Evolutionary conservation across 1,140 invertebrate genomes (phyloP).

Genomic region (Lepidurus apus): DNA sequence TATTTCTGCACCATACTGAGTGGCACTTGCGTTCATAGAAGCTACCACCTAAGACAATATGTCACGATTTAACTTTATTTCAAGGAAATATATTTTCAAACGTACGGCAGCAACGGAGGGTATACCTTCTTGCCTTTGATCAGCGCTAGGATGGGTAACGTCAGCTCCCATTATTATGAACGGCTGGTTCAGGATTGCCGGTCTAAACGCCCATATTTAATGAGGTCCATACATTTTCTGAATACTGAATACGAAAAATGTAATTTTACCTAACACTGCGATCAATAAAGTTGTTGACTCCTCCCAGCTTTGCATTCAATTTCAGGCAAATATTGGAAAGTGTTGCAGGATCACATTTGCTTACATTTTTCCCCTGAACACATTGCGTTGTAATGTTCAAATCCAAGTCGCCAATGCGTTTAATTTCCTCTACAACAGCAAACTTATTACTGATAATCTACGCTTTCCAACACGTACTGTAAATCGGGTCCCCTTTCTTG

Average conservation of each 20-base stretch:
- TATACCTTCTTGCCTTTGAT: constrained; percentile 42
- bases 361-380: constrained; percentile 57
- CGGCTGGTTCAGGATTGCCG: constrained; percentile 40
- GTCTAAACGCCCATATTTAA: constrained; percentile 35
- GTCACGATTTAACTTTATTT: neutral
- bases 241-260: neutral
- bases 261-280: neutral
- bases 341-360: constrained; percentile 46
- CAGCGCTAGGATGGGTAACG: constrained; percentile 69
- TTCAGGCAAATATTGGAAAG: constrained; percentile 74
- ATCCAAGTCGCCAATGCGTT: constrained; percentile 65
- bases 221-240: neutral
- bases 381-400: constrained; percentile 77
- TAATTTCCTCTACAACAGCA: constrained; percentile 51
- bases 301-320: constrained; percentile 78
- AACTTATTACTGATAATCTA: neutral
- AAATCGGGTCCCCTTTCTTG: constrained; percentile 53
- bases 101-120: constrained; percentile 76
- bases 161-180: constrained; percentile 77
- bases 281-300: constrained; percentile 64
- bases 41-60: constrained; percentile 53
- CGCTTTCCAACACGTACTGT: constrained; percentile 44
- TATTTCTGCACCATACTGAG: constrained; percentile 63
- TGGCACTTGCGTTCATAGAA: constrained; percentile 58
- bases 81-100: constrained; percentile 34